phyloP scores from a whole-genome alignment of 2,113 vertebrate genomes.

The Equus przewalskii region DNA sequence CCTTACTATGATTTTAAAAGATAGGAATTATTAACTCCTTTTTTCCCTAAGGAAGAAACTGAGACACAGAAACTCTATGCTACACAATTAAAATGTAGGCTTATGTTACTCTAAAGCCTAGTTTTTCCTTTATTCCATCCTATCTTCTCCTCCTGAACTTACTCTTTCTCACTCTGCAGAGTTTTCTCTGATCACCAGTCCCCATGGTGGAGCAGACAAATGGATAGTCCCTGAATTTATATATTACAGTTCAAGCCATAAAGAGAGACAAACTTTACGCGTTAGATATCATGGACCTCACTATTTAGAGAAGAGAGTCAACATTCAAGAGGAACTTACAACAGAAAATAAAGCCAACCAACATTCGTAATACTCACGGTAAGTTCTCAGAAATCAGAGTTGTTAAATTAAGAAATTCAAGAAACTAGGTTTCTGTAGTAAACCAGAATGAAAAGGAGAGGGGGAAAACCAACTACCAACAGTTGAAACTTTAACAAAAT shows the following conservation, averaged over 20 bases:
- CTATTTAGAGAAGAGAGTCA: not conserved
- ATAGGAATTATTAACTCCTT: not conserved
- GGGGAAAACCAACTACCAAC: not conserved
- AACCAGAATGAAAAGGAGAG: not conserved
- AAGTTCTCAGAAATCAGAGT: conserved; percentile 11
- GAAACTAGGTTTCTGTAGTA: conserved; percentile 15
- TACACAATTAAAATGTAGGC: conserved; percentile 10
- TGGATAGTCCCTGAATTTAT: not conserved
- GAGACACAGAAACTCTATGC: not conserved
- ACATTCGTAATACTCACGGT: not conserved
- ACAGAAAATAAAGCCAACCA: conserved; percentile 19
- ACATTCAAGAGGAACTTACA: not conserved
- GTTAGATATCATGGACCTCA: not conserved
- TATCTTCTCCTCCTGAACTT: not conserved
- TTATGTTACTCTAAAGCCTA: not conserved
- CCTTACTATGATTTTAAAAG: not conserved
- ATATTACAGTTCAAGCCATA: not conserved
- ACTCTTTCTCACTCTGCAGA: not conserved
- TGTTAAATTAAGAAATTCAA: conserved; percentile 43
- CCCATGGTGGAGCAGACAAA: not conserved
- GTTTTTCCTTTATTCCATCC: not conserved
- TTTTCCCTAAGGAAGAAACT: not conserved
- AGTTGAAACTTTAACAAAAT: not conserved
- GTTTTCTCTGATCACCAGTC: not conserved
- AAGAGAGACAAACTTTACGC: conserved; percentile 9